phyloP scores from a whole-genome alignment of 2,888 invertebrate genomes.

The Euplagia quadripunctaria region DNA sequence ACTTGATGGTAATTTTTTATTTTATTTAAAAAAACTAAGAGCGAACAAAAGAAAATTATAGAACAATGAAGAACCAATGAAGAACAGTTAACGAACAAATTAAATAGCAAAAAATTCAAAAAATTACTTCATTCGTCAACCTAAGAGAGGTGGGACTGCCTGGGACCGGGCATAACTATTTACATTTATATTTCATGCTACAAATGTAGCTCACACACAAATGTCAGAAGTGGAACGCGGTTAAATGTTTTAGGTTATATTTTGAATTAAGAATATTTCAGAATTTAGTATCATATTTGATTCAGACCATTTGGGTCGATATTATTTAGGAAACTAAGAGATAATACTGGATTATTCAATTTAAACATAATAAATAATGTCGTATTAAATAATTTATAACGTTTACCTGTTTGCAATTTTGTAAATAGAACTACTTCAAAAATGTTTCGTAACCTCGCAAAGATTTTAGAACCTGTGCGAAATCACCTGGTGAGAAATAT shows the following conservation, averaged over 20 bases:
- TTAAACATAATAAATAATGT: neutral
- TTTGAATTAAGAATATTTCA: slow-evolving; percentile 4
- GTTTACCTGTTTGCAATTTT: neutral
- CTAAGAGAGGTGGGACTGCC: too few species aligned
- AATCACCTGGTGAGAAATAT: slow-evolving; percentile 67
- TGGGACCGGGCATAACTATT: too few species aligned
- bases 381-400: slow-evolving; percentile 4
- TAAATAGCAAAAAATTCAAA: too few species aligned
- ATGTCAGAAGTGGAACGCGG: slow-evolving; percentile 8
- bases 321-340: neutral
- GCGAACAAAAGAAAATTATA: too few species aligned
- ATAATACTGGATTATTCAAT: neutral
- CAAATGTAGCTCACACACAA: neutral
- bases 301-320: neutral
- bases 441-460: slow-evolving; percentile 77
- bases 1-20: too few species aligned
- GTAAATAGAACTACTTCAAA: slow-evolving; percentile 26
- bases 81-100: too few species aligned
- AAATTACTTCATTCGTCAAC: too few species aligned
- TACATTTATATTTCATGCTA: neutral
- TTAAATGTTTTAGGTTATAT: slow-evolving; percentile 17
- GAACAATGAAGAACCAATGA: too few species aligned
- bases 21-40: too few species aligned
- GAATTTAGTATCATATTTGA: neutral
- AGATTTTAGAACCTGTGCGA: slow-evolving; percentile 70